Percentiles rank a stretch among this genome's conserved stretches.
phyloP scores from a whole-genome alignment of 2,113 vertebrate genomes.

The Lanius ludovicianus region DNA sequence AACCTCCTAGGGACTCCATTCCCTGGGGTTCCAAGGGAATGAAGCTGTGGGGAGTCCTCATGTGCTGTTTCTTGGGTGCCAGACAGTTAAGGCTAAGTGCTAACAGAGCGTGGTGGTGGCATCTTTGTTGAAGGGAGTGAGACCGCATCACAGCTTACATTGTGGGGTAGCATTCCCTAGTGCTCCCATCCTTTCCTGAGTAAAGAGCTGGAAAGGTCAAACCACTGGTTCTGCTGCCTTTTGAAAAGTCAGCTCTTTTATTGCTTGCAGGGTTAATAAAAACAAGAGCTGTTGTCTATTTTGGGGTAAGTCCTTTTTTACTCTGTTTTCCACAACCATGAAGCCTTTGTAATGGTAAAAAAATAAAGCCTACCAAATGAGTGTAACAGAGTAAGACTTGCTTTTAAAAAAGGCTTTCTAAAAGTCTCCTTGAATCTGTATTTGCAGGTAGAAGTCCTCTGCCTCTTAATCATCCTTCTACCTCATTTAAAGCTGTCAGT shows the following conservation, averaged over 20 bases:
- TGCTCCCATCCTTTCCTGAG: neutral
- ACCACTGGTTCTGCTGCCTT: neutral
- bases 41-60: neutral
- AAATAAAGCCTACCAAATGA: neutral
- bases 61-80: neutral
- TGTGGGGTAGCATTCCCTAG: neutral
- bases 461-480: neutral
- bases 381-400: neutral
- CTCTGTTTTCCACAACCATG: neutral
- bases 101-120: neutral
- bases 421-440: neutral
- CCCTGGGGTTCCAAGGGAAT: neutral
- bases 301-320: neutral
- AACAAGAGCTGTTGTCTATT: neutral
- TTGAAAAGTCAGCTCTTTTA: neutral
- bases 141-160: neutral
- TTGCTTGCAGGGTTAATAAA: neutral
- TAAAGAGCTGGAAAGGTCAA: neutral
- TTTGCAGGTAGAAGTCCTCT: neutral
- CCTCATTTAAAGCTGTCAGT: neutral
- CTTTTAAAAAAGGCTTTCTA: neutral
- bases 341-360: neutral
- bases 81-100: neutral
- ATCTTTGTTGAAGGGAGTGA: neutral
- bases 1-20: neutral